phyloP scores from a whole-genome alignment of 2,888 invertebrate species.

The Entomobrya proxima region DNA sequence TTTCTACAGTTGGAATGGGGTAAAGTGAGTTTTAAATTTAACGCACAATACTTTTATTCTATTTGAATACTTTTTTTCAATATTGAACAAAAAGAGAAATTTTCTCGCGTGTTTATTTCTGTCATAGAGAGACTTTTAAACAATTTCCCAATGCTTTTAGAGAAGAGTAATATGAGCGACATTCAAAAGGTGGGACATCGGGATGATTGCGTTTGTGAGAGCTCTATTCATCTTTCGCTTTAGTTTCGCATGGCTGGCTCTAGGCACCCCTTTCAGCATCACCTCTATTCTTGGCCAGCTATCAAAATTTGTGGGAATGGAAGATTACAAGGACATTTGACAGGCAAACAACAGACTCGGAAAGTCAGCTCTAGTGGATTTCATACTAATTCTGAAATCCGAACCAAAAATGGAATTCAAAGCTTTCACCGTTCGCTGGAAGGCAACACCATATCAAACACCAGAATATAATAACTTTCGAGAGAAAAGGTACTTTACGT shows the following conservation, averaged over 20 bases:
- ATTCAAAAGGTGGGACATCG: neutral
- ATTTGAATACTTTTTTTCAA: too few relatives aligned
- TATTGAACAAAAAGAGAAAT: too few relatives aligned
- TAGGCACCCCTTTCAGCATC: neutral
- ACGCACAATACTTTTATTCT: too few relatives aligned
- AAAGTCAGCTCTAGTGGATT: neutral
- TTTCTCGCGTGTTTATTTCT: too few relatives aligned
- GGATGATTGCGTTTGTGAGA: neutral
- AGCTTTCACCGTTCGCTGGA: neutral
- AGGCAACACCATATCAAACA: neutral
- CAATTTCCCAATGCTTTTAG: too few relatives aligned
- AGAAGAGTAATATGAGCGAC: neutral
- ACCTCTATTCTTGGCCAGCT: neutral
- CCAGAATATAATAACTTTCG: neutral
- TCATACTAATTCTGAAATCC: neutral
- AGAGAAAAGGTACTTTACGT: neutral
- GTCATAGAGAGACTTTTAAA: too few relatives aligned
- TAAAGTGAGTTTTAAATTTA: too few relatives aligned
- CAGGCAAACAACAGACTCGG: neutral
- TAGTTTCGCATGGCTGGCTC: neutral
- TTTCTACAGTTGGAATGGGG: too few relatives aligned
- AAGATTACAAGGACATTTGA: conserved; percentile 15
- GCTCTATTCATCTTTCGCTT: neutral
- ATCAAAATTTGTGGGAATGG: conserved; percentile 1
- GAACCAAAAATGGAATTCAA: conserved; percentile 5